Base-by-base conservation (phyloP, 1,140 invertebrate species). In the Ladona fulva region DNA sequence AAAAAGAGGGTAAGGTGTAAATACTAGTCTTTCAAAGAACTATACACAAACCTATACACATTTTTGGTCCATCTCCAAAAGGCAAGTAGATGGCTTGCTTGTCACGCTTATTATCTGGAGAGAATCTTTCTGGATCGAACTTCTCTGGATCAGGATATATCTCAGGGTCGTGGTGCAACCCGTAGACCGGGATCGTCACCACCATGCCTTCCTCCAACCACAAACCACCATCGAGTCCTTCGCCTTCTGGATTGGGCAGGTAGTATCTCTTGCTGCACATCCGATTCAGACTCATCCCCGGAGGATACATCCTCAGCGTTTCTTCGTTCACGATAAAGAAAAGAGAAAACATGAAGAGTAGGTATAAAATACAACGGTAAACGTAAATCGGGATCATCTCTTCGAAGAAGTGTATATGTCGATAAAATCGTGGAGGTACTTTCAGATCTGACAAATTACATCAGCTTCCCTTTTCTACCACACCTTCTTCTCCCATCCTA, bases 121-220 rank as follows among this genome's bases (percentile, higher is more conserved):
- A 79, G 75, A 89, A 90, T 75, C 89, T 81, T 74, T 89, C 88
- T 0, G 89, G 89, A 79, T 85, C 80, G 66, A 89, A 91, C 24
- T 82, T 83, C 1, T 90, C 82, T 0, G 92, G 91, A 44, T 92
- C 85, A 0, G 89, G 87, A 83, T 87, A 93, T 77, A 88, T 86
- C 6, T 87, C 83, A 0, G 88, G 85, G 81, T 91, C 88, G 1
- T 86, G 83, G 79, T 93, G 92, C 10, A 93, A 81, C 10, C 85
- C 82, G 76, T 87, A 87, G 24, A 86, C 82, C 0, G 87, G 85
- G 16, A 89, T 75, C 12, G 86, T 83, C 0, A 89, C 87, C 16
- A 85, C 83, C 3, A 86, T 88, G 52, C 88, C 89, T 7, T 80
- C 80, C 19, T 86, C 84, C 0, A 89, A 42, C 0, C 85, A 79